A percentile compares a stretch with the other conserved stretches of the same genome.
These are phyloP conservation scores for Crotalus horridus DNA, from an alignment of 2,113 vertebrate species.

Conservation along the genomic window DNA sequence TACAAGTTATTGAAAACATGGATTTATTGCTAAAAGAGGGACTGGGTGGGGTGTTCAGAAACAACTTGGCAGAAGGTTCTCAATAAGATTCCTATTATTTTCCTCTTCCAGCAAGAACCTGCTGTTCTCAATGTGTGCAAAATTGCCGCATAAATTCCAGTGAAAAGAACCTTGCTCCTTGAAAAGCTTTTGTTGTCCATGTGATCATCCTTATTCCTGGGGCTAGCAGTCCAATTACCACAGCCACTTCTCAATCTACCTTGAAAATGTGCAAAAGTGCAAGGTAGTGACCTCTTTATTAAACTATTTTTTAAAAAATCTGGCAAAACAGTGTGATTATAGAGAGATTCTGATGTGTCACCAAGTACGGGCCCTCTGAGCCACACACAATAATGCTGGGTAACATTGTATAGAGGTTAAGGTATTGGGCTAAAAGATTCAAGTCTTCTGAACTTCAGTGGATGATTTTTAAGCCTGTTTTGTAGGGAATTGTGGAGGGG, in stretches of 20 bases:
- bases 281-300: background rate
- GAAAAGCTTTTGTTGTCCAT: background rate
- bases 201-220: background rate
- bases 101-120: background rate
- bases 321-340: background rate
- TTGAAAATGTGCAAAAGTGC: background rate
- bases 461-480: background rate
- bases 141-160: background rate
- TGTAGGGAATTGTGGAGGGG: background rate
- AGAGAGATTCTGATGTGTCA: background rate
- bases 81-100: background rate
- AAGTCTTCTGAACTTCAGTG: background rate
- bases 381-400: background rate
- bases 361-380: background rate
- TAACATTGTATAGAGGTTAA: background rate
- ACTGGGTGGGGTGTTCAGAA: background rate
- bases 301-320: background rate
- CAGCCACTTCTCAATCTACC: background rate
- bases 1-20: background rate
- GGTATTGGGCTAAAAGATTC: background rate
- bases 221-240: background rate
- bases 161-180: background rate
- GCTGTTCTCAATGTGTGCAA: background rate
- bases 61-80: background rate
- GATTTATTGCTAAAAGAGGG: background rate